These are phyloP conservation scores for Archegozetes longisetosus DNA, from an alignment of 1,140 invertebrate genomes.

Conservation along the genomic window DNA sequence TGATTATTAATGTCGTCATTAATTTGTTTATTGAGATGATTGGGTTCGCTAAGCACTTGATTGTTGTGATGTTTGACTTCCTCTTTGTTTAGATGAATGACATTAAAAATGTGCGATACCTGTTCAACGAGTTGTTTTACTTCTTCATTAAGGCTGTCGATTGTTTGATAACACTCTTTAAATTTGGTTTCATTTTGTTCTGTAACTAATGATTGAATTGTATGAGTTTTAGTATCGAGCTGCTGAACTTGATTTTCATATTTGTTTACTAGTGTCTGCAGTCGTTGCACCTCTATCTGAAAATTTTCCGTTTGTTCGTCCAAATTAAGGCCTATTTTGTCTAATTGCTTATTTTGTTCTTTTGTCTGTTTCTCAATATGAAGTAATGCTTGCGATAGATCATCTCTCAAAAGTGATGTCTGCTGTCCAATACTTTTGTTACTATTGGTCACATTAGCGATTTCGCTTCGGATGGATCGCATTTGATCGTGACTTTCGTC, in stretches of 20 bases:
- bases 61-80: neutral
- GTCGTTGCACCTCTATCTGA: neutral
- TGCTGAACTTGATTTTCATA: neutral
- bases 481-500: neutral
- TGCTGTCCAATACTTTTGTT: neutral
- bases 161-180: neutral
- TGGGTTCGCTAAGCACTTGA: neutral
- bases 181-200: neutral
- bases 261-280: neutral
- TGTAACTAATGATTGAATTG: neutral
- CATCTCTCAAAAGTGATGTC: neutral
- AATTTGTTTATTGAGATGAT: neutral
- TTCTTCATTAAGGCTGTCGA: neutral
- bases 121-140: neutral
- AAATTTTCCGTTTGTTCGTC: neutral
- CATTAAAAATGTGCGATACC: neutral
- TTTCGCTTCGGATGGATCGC: neutral
- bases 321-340: neutral
- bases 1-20: neutral
- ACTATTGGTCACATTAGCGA: neutral
- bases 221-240: neutral
- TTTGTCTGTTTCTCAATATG: neutral
- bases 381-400: neutral
- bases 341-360: neutral
- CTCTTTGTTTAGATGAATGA: neutral